These are phyloP conservation scores for Calliscelio sp. DNA, from an alignment of 2,888 invertebrate genomes.

Conservation along the genomic window DNA sequence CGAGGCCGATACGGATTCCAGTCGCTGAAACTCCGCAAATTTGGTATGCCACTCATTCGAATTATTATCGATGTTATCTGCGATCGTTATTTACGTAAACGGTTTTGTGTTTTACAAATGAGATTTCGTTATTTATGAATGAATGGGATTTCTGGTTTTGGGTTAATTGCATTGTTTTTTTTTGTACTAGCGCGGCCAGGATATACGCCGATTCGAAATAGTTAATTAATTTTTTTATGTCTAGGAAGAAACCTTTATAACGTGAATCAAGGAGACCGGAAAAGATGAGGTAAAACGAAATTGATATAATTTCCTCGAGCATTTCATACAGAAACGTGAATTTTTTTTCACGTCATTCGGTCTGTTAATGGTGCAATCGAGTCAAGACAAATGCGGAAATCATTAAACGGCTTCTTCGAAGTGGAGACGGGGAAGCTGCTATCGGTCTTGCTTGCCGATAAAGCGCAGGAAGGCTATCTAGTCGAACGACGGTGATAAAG, in stretches of 20 bases:
- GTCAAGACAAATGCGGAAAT: conserved; percentile 68
- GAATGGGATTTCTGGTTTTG: conserved; percentile 2
- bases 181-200: not conserved
- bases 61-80: conserved; percentile 58
- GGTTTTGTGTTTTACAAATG: conserved; percentile 53
- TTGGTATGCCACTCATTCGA: conserved; percentile 60
- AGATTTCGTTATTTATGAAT: conserved; percentile 54
- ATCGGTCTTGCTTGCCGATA: conserved; percentile 63
- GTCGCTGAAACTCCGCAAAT: conserved; percentile 42
- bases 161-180: conserved; percentile 27
- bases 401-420: conserved; percentile 68
- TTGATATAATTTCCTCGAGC: conserved; percentile 28
- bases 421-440: conserved; percentile 44
- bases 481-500: conserved; percentile 73
- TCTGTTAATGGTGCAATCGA: conserved; percentile 58
- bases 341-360: conserved; percentile 34
- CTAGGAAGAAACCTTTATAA: not conserved
- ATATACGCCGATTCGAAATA: not conserved
- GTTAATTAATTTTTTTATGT: not conserved
- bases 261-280: not conserved
- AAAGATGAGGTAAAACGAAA: not conserved
- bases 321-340: not conserved
- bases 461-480: conserved; percentile 69
- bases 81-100: conserved; percentile 56
- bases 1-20: conserved; percentile 45